phyloP scores from a whole-genome alignment of 2,113 vertebrate species.

The Cyprinus carpio region DNA sequence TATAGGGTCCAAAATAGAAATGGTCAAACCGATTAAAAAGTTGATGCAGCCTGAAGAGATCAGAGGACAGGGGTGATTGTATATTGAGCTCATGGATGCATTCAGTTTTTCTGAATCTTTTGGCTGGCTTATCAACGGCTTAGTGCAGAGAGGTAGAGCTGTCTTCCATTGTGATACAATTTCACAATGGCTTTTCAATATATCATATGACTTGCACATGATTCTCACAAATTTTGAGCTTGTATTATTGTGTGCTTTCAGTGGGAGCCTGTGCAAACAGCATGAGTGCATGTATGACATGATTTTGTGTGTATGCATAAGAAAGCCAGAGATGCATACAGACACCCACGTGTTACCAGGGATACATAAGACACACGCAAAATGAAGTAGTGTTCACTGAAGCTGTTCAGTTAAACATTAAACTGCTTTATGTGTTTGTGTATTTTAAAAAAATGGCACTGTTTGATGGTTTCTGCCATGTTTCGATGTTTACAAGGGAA shows the following conservation, averaged over 20 bases:
- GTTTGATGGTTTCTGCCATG: background rate
- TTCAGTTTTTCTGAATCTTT: conserved; percentile 15
- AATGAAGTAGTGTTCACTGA: background rate
- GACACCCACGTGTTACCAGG: conserved; percentile 15
- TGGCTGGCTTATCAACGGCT: conserved; percentile 30
- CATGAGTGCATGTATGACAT: background rate
- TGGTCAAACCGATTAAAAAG: background rate
- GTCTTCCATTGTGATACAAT: background rate
- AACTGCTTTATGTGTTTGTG: background rate
- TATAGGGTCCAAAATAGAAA: background rate
- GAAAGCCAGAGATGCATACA: background rate
- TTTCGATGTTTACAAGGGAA: conserved; percentile 14
- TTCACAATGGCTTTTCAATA: conserved; percentile 29
- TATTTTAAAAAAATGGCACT: background rate
- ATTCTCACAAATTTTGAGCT: conserved; percentile 9
- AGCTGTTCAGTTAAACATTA: conserved; percentile 6
- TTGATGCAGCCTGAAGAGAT: background rate
- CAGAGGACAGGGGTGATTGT: background rate
- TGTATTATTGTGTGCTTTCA: conserved; percentile 7
- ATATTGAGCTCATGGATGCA: background rate
- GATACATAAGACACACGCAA: conserved; percentile 29
- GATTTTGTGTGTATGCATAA: conserved; percentile 19
- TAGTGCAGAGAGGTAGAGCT: background rate
- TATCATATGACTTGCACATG: background rate
- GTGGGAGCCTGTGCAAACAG: background rate